Evolutionary conservation across 2,888 invertebrate genomes (phyloP), one percentile per base, ranked within the genome.

Genomic region (Balanococcus diminutus): DNA sequence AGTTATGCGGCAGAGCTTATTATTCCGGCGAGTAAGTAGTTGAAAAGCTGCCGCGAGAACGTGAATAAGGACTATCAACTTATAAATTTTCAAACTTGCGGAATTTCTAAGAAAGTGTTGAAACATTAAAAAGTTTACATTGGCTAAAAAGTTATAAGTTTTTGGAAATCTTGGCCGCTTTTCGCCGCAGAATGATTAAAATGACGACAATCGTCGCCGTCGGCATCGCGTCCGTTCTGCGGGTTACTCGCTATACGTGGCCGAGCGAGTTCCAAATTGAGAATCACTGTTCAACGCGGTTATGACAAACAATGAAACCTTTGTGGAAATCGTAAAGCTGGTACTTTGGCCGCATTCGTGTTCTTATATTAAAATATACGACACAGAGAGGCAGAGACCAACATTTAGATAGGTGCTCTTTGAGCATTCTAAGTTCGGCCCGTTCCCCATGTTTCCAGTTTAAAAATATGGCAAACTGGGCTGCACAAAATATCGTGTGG

Each of bases 331-430:
- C 56, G 56, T 56, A 56, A 56, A 56, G 56, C 19, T 56, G 56
- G 56, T 56, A 56, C 56, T 56, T 56, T 56, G 22, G 56, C n/a
- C n/a, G 22, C 56, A 56, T 56, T 56, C 22, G 56, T 56, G 56
- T 56, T 56, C 56, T 56, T 56, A 56, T 56, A 56, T 56, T 56
- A 56, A 56, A 56, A 56, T 56, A 56, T 56, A 56, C 56, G 56
- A 56, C 56, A 22, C 56, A 11, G 19, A 19, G 56, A 56, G 22
- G 11, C 56, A 11, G 19, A 19, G 56, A 56, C 56, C 56, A 56
- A 56, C 56, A 56, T 56, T 56, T 9, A 22, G 22, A 5, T 8
- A 11, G 56, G 22, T 56, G 8, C 19, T 56, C 56, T 56, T 56
- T 56, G 56, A 56, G 22, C 22, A 56, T 22, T 5, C 22, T n/a